Conservation (phyloP, 2,113 vertebrate species). For the Butorides virescens region DNA sequence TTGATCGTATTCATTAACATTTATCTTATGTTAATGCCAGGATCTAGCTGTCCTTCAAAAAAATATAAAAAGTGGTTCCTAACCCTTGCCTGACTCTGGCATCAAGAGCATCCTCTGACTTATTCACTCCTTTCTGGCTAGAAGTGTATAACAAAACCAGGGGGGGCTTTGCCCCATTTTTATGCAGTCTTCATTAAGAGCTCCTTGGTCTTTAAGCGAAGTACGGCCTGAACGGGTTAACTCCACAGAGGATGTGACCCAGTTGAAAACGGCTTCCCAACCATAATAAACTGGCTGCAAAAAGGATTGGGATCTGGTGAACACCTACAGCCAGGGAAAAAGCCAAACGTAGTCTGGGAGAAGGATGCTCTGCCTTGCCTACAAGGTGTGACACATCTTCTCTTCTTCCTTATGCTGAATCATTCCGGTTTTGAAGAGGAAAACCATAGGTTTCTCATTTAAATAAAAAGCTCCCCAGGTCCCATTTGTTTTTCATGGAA, state of each 20-base stretch:
- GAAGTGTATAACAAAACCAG: neutral
- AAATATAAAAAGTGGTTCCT: neutral
- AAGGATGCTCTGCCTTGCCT: neutral
- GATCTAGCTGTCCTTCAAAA: neutral
- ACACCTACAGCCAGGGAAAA: neutral
- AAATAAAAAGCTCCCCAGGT: neutral
- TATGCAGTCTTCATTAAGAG: neutral
- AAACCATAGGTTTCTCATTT: neutral
- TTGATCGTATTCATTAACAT: neutral
- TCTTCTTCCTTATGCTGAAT: neutral
- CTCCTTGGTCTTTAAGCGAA: neutral
- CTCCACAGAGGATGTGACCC: neutral
- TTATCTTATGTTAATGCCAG: neutral
- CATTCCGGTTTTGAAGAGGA: neutral
- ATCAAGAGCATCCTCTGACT: neutral
- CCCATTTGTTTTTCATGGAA: slow-evolving; percentile 1
- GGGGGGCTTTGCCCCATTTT: neutral
- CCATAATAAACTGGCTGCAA: neutral
- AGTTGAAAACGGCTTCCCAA: neutral
- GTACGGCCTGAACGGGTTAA: neutral
- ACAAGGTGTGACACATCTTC: neutral
- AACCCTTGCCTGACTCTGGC: neutral
- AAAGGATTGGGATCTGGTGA: neutral
- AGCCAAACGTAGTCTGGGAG: neutral
- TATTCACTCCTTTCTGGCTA: neutral